Base-by-base conservation (phyloP, 2,797 vertebrate genomes). In the Mallotus villosus region DNA sequence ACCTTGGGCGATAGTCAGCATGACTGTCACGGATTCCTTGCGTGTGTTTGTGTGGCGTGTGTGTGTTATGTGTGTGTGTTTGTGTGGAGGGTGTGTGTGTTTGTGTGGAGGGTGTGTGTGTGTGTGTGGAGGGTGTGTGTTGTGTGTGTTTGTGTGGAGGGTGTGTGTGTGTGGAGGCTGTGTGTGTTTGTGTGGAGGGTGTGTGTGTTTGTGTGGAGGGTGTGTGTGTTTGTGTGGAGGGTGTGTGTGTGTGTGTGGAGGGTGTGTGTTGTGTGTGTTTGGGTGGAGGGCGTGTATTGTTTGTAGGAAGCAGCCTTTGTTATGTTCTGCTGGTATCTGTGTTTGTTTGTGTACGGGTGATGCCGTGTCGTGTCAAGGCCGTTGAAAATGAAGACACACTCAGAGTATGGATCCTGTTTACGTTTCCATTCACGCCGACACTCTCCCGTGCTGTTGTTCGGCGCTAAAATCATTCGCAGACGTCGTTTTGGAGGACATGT, bases 401-500 rank as follows among this genome's bases (percentile, higher is more conserved):
- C 7, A 0, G 71, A 64, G 55, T 25, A 74, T 58, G 12, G 11
- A 63, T 66, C 73, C 19, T 65, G 65, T 62, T 62, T 55, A 55
- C 24, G 49, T 68, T 77, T 63, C 57, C 63, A 82, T 67, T 59
- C 63, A 82, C 53, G 29, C 60, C 60, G 62, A 74, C 49, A 68
- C 68, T 58, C 63, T 78, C 51, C 57, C 68, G 29, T 63, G 74
- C 34, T 24, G 81, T 83, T 70, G 74, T 59, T 58, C 65, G 24
- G 25, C 41, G 37, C 27, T 77, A 59, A 63, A 14, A 74, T 73
- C 74, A 57, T 80, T 82, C 63, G 25, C 17, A n/a, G 60, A 74
- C 79, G 81, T 68, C 41, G 21, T 68, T 82, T 85, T 86, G 71
- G 68, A 65, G 73, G 80, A 75, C 63, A 78, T 77, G 81, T 81